These are phyloP conservation scores for Oscheius sp. DNA, from an alignment of 2,888 invertebrate genomes.

Conservation along the genomic window DNA sequence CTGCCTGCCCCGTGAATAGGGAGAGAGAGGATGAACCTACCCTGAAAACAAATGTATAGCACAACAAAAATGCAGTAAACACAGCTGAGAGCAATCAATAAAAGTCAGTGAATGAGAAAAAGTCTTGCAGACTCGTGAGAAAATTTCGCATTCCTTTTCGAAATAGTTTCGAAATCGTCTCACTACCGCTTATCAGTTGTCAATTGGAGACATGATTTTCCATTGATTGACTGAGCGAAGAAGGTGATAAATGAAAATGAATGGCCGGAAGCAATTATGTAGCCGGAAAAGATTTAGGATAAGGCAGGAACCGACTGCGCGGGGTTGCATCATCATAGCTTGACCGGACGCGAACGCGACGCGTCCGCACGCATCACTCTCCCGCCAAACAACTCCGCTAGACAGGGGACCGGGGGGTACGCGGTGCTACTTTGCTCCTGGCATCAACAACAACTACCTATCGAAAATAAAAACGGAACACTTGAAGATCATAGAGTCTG, in stretches of 20 bases:
- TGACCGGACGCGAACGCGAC: conserved; percentile 26
- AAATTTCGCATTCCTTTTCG: conserved; percentile 6
- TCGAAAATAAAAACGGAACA: too few relatives aligned
- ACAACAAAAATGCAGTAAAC: neutral
- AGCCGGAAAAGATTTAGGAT: conserved; percentile 19
- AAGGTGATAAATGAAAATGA: conserved; percentile 4
- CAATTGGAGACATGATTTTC: neutral
- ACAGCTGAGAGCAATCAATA: neutral
- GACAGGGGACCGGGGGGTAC: neutral
- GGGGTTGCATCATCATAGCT: conserved; percentile 12
- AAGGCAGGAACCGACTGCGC: conserved; percentile 26
- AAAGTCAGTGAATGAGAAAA: neutral
- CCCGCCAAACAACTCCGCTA: conserved; percentile 23
- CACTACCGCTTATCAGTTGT: neutral
- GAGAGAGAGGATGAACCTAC: conserved; percentile 30
- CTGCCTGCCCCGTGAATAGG: conserved; percentile 23
- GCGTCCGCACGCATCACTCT: conserved; percentile 29
- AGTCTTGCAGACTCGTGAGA: neutral
- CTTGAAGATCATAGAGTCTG: too few relatives aligned
- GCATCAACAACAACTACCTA: too few relatives aligned
- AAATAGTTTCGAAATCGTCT: conserved; percentile 17
- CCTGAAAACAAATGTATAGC: conserved; percentile 10
- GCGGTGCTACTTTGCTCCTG: too few relatives aligned
- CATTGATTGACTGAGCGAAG: conserved; percentile 5
- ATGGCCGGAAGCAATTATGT: conserved; percentile 11